Conservation (phyloP, 1,140 invertebrate species). For the Mizuhopecten yessoensis region DNA sequence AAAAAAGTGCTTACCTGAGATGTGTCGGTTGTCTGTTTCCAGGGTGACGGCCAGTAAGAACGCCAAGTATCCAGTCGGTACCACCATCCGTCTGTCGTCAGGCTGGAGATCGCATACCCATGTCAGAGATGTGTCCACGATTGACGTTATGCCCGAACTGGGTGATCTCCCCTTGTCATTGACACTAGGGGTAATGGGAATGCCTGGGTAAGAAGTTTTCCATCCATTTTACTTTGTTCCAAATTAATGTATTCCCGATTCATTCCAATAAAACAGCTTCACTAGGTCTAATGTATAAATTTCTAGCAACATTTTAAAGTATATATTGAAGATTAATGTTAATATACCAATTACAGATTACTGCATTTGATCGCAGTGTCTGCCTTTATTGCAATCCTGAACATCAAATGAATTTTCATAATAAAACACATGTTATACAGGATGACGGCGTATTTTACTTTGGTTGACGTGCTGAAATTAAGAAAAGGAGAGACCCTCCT, state of each 20-base stretch:
- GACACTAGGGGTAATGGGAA: conserved; percentile 49
- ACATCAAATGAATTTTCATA: too few relatives aligned
- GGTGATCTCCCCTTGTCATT: conserved; percentile 50
- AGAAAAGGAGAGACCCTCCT: not conserved
- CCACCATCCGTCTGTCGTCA: not conserved
- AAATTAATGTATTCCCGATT: too few relatives aligned
- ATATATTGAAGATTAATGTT: too few relatives aligned
- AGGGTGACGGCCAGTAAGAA: conserved; percentile 53
- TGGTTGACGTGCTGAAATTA: not conserved
- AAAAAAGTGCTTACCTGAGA: too few relatives aligned
- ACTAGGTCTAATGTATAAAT: too few relatives aligned
- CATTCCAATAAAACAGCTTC: too few relatives aligned
- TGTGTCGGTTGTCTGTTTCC: not conserved
- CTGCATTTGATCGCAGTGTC: too few relatives aligned
- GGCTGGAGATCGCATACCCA: conserved; percentile 53
- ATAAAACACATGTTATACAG: too few relatives aligned
- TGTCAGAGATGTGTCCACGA: conserved; percentile 44
- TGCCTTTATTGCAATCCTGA: too few relatives aligned
- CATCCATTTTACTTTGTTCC: not conserved
- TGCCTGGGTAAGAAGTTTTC: conserved; percentile 54
- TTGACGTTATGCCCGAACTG: conserved; percentile 45
- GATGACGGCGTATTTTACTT: not conserved
- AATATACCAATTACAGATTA: not conserved
- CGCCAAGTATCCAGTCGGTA: conserved; percentile 45
- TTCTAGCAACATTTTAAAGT: too few relatives aligned